Base-by-base conservation (phyloP, 2,797 vertebrate species). In the Hirundo rustica region DNA sequence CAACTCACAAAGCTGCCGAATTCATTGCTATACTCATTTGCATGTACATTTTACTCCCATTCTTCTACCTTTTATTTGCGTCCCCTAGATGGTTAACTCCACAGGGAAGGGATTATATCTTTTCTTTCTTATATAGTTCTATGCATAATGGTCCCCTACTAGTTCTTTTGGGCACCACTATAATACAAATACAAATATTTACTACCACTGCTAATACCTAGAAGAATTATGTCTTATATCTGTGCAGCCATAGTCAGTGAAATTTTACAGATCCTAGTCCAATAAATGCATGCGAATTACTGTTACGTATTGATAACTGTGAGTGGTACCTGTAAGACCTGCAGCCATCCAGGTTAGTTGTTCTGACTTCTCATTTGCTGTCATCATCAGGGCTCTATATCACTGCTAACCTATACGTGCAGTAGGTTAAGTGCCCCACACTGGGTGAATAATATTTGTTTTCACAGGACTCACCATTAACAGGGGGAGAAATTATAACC, bases 111-210 rank as follows among this genome's bases (percentile, higher is more conserved):
- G 89, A 95, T 95, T 94, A 95, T 95, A 82, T 64, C 26, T 86
- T 93, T 84, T 57, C 79, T 76, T 90, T 96, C 88, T 92, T 25
- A 71, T 61, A 85, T 25, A 65, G 32, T 82, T 78, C 83, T 79
- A 32, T 67, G 14, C 25, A 47, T 66, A 94, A 90, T 74, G 45
- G 38, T 93, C 48, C 60, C 87, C 85, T 88, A 54, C 74, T 47
- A 45, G 36, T 84, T 91, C 89, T 48, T 95, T 96, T 93, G 85
- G 89, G 92, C 38, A 71, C 18, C 10, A 47, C 12, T 36, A 72
- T 84, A 62, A 67, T 79, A 90, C 92, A 76, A 93, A 91, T 79
- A 92, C 67, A 96, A 95, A 94, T 93, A 96, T 95, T 96, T 95
- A 91, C 75, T 92, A 40, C 85, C 53, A 13, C 27, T 67, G 47